phyloP scores from a whole-genome alignment of 1,140 invertebrate species.

The Cotesia chilonis region DNA sequence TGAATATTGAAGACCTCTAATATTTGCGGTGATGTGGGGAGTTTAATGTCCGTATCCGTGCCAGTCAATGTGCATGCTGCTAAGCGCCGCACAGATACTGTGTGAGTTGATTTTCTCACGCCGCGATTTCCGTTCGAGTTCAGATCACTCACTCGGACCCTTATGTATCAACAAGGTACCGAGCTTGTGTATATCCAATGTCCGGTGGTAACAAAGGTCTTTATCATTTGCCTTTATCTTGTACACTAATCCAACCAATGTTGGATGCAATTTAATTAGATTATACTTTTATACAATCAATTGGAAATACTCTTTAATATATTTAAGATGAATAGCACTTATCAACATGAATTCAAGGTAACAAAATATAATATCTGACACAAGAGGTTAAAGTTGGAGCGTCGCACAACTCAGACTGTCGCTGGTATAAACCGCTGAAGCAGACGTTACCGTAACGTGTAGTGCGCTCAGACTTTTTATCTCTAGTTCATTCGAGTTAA shows the following conservation, averaged over 20 bases:
- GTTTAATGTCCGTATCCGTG: conserved; percentile 65
- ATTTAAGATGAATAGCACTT: background rate
- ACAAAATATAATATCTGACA: background rate
- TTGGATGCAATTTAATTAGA: background rate
- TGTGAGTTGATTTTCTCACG: conserved; percentile 58
- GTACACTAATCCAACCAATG: background rate
- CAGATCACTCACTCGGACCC: conserved; percentile 20
- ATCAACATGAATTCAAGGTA: background rate
- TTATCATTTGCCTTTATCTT: background rate
- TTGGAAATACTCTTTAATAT: background rate
- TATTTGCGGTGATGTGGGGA: conserved; percentile 49
- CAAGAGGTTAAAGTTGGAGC: conserved; percentile 37
- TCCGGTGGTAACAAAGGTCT: conserved; percentile 10
- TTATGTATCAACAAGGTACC: conserved; percentile 12
- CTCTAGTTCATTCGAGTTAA: background rate
- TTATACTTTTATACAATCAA: too few species aligned
- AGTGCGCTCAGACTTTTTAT: background rate
- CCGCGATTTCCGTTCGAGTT: conserved; percentile 52
- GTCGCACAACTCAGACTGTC: conserved; percentile 37
- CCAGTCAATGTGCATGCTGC: conserved; percentile 53
- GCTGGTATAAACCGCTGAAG: conserved; percentile 23
- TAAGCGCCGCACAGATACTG: conserved; percentile 12
- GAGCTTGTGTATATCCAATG: conserved; percentile 4
- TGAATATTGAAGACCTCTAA: background rate
- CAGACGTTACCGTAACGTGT: conserved; percentile 35